Base-by-base conservation (phyloP, 2,113 vertebrate species). In the Hypomesus transpacificus region DNA sequence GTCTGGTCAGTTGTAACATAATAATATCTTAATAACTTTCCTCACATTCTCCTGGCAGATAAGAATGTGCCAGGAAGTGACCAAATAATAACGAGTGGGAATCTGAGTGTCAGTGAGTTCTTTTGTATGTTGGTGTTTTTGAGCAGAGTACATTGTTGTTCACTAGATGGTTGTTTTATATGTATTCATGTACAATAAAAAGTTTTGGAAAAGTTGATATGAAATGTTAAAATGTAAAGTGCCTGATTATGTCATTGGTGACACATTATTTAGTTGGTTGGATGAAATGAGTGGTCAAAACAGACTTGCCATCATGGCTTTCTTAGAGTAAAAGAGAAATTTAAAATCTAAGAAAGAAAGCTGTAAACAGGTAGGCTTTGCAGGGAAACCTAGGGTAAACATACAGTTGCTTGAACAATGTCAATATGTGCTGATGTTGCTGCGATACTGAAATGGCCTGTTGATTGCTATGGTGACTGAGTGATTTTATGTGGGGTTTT, bases 371-470 rank as follows among this genome's bases (percentile, higher is more conserved):
- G 39, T 13, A 46, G 39, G 9, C 8, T 46, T 46, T 11, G 9
- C 39, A 13, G 39, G 39, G 39, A 46, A 46, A 46, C 39, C 31
- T 3, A 24, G 51, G 31, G 39, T 24, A 34, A 24, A 54, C 3
- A 22, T 14, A 63, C 59, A 28, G 20, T 66, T 17, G 52, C 66
- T 75, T 74, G 56, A 31, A 34, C 24, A 74, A 28, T 74, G 70
- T 69, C n/a, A 39, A 58, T 20, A 61, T 9, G 39, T 26, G 50
- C 17, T 16, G 22, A 28, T 4, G 69, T 75, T 71, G 75, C 77
- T 59, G 71, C 71, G 75, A 72, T 73, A 77, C 69, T 14, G 13
- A 62, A 73, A 3, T 62, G 66, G 9, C 70, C n/a, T 26, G 16
- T 73, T 75, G 31, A 67, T 58, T 14, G 24, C 53, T 5, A 31